phyloP scores from a whole-genome alignment of 2,888 invertebrate genomes.

The Halocaridina rubra region DNA sequence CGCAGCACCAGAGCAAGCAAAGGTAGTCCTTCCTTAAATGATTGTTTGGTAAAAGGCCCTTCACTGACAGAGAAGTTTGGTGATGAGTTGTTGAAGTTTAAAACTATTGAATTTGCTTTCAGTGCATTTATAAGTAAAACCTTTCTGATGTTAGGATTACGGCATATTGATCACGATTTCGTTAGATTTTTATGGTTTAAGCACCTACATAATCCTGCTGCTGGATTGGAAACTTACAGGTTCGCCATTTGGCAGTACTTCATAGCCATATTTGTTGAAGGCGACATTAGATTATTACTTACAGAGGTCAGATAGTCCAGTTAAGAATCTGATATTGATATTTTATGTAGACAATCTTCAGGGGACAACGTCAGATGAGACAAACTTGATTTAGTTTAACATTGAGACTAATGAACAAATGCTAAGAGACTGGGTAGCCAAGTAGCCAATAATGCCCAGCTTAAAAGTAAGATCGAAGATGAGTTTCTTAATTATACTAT shows the following conservation, averaged over 20 bases:
- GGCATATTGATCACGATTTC: not conserved
- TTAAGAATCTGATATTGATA: not conserved
- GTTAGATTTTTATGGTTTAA: not conserved
- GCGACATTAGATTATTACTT: not conserved
- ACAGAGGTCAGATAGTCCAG: no score
- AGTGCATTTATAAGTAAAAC: not conserved
- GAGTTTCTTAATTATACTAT: not conserved
- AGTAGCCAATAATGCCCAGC: not conserved
- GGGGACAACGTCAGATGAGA: not conserved
- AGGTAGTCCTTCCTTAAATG: not conserved
- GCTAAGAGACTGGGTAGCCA: not conserved
- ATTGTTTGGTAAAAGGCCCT: not conserved
- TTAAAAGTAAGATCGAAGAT: not conserved
- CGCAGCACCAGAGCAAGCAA: not conserved
- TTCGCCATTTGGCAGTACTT: slow-evolving; percentile 4
- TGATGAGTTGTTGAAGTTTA: not conserved
- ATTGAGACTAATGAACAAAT: not conserved
- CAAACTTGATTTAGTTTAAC: not conserved
- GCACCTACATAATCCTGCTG: not conserved
- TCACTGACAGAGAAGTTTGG: not conserved
- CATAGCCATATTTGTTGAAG: not conserved
- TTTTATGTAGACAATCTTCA: not conserved
- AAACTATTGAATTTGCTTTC: not conserved
- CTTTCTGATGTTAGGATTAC: not conserved
- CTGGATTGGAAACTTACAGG: not conserved